phyloP scores from a whole-genome alignment of 2,113 vertebrate genomes.

The Rhinoptilus africanus region DNA sequence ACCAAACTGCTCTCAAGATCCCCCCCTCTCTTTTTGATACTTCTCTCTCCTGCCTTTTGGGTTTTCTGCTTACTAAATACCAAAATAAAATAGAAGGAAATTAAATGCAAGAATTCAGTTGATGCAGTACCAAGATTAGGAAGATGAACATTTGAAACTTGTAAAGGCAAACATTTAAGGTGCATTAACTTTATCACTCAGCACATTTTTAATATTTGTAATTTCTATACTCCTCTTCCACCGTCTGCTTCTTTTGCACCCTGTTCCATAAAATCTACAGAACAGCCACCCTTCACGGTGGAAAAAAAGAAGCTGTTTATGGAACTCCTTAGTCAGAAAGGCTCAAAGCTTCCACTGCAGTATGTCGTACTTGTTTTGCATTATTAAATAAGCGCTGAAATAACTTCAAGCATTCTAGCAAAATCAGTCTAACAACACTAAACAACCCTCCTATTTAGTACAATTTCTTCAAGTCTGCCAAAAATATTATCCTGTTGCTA shows the following conservation, averaged over 20 bases:
- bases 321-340: background rate
- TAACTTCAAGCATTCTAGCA: background rate
- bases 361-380: background rate
- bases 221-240: background rate
- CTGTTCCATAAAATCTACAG: background rate
- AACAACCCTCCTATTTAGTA: background rate
- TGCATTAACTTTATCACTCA: background rate
- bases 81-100: conserved; percentile 26
- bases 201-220: background rate
- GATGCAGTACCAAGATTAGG: background rate
- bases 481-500: background rate
- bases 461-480: background rate
- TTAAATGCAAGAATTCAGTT: background rate
- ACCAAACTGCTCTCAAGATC: background rate
- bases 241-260: background rate
- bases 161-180: background rate
- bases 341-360: background rate
- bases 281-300: background rate
- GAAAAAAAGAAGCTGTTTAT: background rate
- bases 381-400: background rate
- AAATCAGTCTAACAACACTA: background rate
- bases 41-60: background rate
- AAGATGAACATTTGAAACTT: background rate
- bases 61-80: conserved; percentile 1
- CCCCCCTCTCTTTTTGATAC: background rate